Conservation (phyloP, 2,888 invertebrate genomes). For the Leptinotarsa peninsularis region DNA sequence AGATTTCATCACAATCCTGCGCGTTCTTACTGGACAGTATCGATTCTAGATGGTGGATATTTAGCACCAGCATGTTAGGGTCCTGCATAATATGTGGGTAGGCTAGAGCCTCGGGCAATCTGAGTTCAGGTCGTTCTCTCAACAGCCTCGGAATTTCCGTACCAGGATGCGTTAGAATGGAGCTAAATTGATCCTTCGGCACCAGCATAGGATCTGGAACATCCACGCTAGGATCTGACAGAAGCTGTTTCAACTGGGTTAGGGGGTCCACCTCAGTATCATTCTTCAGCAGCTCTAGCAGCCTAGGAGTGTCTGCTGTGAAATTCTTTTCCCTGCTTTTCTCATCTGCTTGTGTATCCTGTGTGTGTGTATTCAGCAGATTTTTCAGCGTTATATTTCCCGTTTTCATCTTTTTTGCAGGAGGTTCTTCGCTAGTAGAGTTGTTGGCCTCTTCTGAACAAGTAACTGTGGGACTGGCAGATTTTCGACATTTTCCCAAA, state of each 20-base stretch:
- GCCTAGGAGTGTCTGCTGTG: conserved; percentile 60
- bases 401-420: conserved; percentile 68
- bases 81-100: conserved; percentile 80
- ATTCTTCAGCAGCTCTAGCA: conserved; percentile 66
- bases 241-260: conserved; percentile 78
- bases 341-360: conserved; percentile 51
- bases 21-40: conserved; percentile 67
- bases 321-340: conserved; percentile 36
- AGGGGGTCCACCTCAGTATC: conserved; percentile 67
- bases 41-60: conserved; percentile 78
- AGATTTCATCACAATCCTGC: conserved; percentile 31
- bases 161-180: conserved; percentile 78
- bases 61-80: conserved; percentile 83
- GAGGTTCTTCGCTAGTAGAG: conserved; percentile 66
- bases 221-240: conserved; percentile 75
- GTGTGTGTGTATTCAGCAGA: conserved; percentile 66
- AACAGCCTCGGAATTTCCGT: conserved; percentile 82
- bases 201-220: conserved; percentile 86
- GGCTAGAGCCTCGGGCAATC: conserved; percentile 79
- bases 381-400: conserved; percentile 68
- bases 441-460: conserved; percentile 79
- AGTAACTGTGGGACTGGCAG: conserved; percentile 79
- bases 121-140: conserved; percentile 77
- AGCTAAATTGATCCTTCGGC: conserved; percentile 80
- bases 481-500: conserved; percentile 76